Base-by-base conservation (phyloP, 1,140 invertebrate species). In the Solenopsis invicta region DNA sequence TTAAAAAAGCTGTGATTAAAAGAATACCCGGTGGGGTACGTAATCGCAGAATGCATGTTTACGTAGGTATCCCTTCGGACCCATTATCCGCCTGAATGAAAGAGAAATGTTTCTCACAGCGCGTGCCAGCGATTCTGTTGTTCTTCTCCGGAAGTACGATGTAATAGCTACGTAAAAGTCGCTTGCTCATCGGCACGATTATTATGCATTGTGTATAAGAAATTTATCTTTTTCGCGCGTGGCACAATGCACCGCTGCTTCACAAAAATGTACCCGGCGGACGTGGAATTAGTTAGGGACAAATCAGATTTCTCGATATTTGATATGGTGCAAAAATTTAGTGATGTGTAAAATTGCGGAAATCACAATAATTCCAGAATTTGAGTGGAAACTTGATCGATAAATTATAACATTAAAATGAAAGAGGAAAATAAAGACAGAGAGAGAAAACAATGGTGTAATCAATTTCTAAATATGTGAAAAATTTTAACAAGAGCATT, bases 91-190 rank as follows among this genome's bases (percentile, higher is more conserved):
- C 64, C 62, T 56, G 84, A 62, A 89, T 87, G 87, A 90, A 90
- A 90, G 89, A 90, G 90, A 90, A 90, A 90, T 59, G 85, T 71
- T 89, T 82, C 74, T 89, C 84, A 62, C 59, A 67, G 87, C 85
- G 78, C 89, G 88, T 90, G 88, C 85, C 89, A 82, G 59, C 52
- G 61, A 82, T 89, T 75, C 67, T 64, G 86, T 89, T 85, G 85
- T 89, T 81, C 84, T 71, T 77, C 74, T 77, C 88, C 45, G 24
- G 41, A 71, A 52, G 24, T 16, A 29, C 64, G 4, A n/a, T n/a
- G n/a, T 75, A 64, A 54, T n/a, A 64, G 41, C 86, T 52, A 62
- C 37, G 74, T 67, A 77, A 85, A 85, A 85, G 61, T 77, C 37
- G 61, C 74, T 66, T 78, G 54, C 74, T 85, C 82, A 62, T 85